Percentiles rank a stretch among this genome's conserved stretches.
These are phyloP conservation scores for Nesoenas mayeri DNA, from an alignment of 2,113 vertebrate genomes.

Conservation along the genomic window DNA sequence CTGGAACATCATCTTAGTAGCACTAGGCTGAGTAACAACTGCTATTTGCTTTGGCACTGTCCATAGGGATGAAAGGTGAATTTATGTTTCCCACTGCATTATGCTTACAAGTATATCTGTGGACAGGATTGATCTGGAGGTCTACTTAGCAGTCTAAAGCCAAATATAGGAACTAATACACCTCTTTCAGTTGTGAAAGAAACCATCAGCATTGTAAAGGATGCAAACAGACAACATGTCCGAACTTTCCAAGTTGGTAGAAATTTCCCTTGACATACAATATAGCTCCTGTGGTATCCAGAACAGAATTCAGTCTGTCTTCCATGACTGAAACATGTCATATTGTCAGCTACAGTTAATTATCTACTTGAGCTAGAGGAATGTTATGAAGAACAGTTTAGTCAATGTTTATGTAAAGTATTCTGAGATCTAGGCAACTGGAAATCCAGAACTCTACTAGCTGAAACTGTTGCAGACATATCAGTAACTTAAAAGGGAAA, in stretches of 20 bases:
- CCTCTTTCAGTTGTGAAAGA: background rate
- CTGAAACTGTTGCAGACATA: constrained; percentile 10
- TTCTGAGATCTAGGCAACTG: background rate
- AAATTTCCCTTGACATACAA: background rate
- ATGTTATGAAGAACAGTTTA: background rate
- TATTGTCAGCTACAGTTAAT: background rate
- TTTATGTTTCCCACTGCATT: constrained; percentile 16
- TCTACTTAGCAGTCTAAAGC: background rate
- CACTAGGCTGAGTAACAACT: constrained; percentile 34
- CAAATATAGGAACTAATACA: background rate
- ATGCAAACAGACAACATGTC: background rate
- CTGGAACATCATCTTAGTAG: constrained; percentile 44
- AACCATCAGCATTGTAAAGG: background rate
- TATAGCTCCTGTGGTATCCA: background rate
- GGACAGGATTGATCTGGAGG: background rate
- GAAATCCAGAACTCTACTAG: background rate
- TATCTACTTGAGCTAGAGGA: background rate
- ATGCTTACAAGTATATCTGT: background rate
- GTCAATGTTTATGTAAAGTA: background rate
- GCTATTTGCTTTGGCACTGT: constrained; percentile 24
- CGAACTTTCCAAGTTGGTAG: background rate
- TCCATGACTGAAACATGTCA: background rate
- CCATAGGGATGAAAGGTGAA: constrained; percentile 6
- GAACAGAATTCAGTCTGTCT: background rate
- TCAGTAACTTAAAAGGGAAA: background rate